phyloP scores from a whole-genome alignment of 2,113 vertebrate species.

The Callaeas wilsoni region DNA sequence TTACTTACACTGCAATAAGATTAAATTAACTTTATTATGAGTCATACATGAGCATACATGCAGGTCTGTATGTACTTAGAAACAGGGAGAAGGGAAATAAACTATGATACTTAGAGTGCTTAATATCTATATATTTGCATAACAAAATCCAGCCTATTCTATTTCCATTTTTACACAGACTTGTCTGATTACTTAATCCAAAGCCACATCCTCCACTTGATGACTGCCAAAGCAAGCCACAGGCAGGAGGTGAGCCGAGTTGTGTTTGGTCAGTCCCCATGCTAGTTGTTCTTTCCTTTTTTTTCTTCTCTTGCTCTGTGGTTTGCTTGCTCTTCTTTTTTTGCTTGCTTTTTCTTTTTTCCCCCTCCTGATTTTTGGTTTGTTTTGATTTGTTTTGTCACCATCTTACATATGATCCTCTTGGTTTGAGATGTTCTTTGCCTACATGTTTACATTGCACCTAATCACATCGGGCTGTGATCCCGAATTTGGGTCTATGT shows the following conservation, averaged over 20 bases:
- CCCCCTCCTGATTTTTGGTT: neutral
- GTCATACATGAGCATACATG: neutral
- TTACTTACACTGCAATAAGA: neutral
- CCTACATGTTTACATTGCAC: neutral
- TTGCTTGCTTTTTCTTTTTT: neutral
- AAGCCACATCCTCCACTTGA: neutral
- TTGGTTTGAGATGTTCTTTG: neutral
- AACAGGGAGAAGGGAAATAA: neutral
- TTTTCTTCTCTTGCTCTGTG: neutral
- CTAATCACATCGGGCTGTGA: neutral
- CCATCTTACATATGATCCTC: neutral
- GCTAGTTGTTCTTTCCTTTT: neutral
- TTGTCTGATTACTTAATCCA: neutral
- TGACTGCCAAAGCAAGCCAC: neutral
- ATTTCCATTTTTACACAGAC: neutral
- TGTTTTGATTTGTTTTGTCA: neutral
- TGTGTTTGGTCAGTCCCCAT: neutral
- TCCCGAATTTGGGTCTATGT: neutral
- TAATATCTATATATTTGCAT: neutral
- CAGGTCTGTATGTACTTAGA: neutral
- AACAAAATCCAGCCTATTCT: slow-evolving; percentile 6
- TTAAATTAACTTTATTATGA: neutral
- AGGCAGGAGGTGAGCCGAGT: neutral
- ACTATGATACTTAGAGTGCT: neutral
- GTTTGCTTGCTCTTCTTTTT: neutral